Percentiles rank a stretch among this genome's conserved stretches.
Conservation (phyloP, 2,888 invertebrate species). For the Carabus problematicus region DNA sequence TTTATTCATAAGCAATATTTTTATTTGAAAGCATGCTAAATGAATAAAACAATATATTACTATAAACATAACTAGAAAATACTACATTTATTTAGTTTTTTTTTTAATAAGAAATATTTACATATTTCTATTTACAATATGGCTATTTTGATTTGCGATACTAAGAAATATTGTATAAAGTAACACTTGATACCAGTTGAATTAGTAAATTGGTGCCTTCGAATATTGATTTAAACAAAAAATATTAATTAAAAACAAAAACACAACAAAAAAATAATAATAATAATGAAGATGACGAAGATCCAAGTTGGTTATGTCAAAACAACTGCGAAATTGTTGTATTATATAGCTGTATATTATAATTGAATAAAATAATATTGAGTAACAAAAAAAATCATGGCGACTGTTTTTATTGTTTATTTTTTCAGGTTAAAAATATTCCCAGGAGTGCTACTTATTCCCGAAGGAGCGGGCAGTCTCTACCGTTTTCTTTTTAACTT, state of each 20-base stretch:
- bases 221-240: constrained; percentile 33
- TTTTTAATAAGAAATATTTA: not conserved
- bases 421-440: not conserved
- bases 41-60: constrained; percentile 19
- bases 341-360: constrained; percentile 58
- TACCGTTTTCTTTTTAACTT: too few relatives aligned
- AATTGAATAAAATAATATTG: constrained; percentile 50
- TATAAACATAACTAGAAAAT: not conserved
- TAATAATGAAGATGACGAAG: too few relatives aligned
- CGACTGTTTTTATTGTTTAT: constrained; percentile 8
- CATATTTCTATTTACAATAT: not conserved
- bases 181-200: constrained; percentile 37
- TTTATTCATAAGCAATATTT: not conserved
- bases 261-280: constrained; percentile 1
- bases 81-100: not conserved
- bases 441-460: too few relatives aligned
- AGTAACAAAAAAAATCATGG: constrained; percentile 29
- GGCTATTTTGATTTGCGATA: constrained; percentile 10
- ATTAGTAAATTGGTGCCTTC: constrained; percentile 39
- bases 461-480: too few relatives aligned
- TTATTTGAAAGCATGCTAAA: not conserved
- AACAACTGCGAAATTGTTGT: constrained; percentile 54
- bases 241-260: constrained; percentile 7
- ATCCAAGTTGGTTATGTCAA: constrained; percentile 19
- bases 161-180: constrained; percentile 24